A percentile compares a stretch with the other conserved stretches of the same genome.
phyloP scores from a whole-genome alignment of 2,888 invertebrate genomes.

The Idaea straminata region DNA sequence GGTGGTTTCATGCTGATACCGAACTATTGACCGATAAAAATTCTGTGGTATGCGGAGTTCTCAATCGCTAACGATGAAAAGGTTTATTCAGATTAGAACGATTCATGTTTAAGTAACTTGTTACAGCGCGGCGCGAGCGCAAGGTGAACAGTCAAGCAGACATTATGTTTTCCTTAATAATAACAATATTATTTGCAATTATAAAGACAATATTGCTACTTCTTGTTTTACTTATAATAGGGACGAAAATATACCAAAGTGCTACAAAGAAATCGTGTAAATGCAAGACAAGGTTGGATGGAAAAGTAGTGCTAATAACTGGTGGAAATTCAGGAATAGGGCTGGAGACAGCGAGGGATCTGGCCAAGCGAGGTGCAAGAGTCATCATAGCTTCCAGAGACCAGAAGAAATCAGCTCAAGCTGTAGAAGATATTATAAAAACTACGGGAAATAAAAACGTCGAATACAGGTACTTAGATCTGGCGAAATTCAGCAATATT shows the following conservation, averaged over 20 bases:
- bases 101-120: too few relatives aligned
- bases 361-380: constrained; percentile 86
- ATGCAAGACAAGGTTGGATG: constrained; percentile 52
- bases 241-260: background rate
- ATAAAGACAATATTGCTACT: background rate
- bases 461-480: constrained; percentile 75
- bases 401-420: constrained; percentile 83
- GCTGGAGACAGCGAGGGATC: constrained; percentile 84
- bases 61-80: too few relatives aligned
- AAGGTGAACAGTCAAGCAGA: background rate
- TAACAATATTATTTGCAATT: background rate
- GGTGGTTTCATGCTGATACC: too few relatives aligned
- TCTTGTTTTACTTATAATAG: background rate
- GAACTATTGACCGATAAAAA: too few relatives aligned
- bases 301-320: constrained; percentile 86
- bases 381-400: constrained; percentile 88
- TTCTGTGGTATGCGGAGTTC: too few relatives aligned
- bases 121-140: too few relatives aligned
- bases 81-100: too few relatives aligned
- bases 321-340: constrained; percentile 93
- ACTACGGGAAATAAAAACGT: constrained; percentile 85
- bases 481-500: constrained; percentile 73
- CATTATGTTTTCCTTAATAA: background rate
- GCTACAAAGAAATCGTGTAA: constrained; percentile 40
- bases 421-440: constrained; percentile 84